Conservation (phyloP, 2,797 vertebrate genomes). For the Alauda arvensis region DNA sequence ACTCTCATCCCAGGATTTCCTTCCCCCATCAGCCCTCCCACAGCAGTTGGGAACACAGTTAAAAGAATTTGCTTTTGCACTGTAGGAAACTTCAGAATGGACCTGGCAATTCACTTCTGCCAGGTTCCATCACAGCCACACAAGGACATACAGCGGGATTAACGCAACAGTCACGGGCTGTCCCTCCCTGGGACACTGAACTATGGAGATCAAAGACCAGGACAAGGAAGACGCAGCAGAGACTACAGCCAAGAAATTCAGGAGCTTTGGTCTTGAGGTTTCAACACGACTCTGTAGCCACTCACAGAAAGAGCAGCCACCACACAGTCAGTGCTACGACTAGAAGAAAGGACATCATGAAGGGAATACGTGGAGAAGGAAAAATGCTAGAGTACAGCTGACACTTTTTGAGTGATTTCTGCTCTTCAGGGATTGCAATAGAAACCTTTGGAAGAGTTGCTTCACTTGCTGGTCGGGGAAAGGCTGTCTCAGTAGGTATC, state of each 20-base stretch:
- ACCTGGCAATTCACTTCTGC: conserved; percentile 49
- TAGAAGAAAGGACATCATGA: conserved; percentile 85
- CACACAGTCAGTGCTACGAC: conserved; percentile 82
- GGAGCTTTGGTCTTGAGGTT: conserved; percentile 67
- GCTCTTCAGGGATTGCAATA: conserved; percentile 81
- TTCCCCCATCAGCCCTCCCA: background rate
- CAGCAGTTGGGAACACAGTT: background rate
- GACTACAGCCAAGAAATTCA: conserved; percentile 53
- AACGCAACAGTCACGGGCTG: background rate
- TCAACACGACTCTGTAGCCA: conserved; percentile 49
- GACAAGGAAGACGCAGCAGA: conserved; percentile 45
- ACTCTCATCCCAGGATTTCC: background rate
- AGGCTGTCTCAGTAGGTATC: conserved; percentile 70
- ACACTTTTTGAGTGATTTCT: conserved; percentile 75
- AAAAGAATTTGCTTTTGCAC: background rate
- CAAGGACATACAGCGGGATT: conserved; percentile 6
- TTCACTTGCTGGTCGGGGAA: conserved; percentile 74
- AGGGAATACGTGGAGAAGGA: conserved; percentile 75
- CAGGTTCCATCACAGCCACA: conserved; percentile 10
- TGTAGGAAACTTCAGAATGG: background rate
- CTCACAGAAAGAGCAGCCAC: conserved; percentile 88
- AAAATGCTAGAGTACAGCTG: conserved; percentile 75
- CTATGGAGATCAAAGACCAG: conserved; percentile 25
- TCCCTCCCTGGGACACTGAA: background rate
- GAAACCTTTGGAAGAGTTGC: conserved; percentile 79